Evolutionary conservation across 2,888 invertebrate species (phyloP).

Genomic region (Parascotia fuliginaria): DNA sequence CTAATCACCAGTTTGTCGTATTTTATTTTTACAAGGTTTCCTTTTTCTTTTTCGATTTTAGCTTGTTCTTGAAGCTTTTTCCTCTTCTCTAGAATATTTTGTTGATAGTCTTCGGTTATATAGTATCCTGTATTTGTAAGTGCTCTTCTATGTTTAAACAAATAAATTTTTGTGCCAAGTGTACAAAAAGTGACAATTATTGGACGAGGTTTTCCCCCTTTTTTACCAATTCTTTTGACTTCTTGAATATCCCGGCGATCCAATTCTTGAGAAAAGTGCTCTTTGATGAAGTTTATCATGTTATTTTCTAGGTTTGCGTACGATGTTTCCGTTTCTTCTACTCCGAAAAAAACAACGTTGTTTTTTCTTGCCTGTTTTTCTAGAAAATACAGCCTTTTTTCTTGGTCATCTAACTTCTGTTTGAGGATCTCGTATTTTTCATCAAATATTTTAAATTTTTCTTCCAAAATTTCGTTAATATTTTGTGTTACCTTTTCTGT

Average conservation of each 20-base stretch:
- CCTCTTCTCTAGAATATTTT: constrained; percentile 11
- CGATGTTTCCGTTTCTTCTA: constrained; percentile 13
- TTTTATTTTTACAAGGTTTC: constrained; percentile 9
- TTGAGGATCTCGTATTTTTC: constrained; percentile 18
- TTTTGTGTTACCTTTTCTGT: constrained; percentile 28
- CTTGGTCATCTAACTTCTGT: constrained; percentile 25
- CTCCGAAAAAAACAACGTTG: constrained; percentile 25
- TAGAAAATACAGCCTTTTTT: constrained; percentile 22
- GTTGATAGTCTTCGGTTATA: constrained; percentile 2
- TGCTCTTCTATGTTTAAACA: constrained; percentile 11
- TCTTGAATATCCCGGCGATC: not conserved
- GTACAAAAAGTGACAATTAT: constrained; percentile 5
- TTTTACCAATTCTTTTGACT: constrained; percentile 5
- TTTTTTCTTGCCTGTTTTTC: constrained; percentile 27
- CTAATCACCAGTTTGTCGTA: constrained; percentile 9
- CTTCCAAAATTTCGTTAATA: constrained; percentile 23
- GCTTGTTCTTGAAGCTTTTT: constrained; percentile 13
- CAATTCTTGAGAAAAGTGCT: not conserved
- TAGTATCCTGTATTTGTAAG: constrained; percentile 9
- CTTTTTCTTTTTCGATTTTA: constrained; percentile 6
- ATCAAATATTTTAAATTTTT: constrained; percentile 19
- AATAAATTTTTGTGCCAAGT: constrained; percentile 8
- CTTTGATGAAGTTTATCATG: constrained; percentile 1
- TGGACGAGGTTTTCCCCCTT: constrained; percentile 1
- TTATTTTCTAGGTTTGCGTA: constrained; percentile 1